These are phyloP conservation scores for Endotricha flammealis DNA, from an alignment of 2,888 invertebrate genomes.

Conservation along the genomic window DNA sequence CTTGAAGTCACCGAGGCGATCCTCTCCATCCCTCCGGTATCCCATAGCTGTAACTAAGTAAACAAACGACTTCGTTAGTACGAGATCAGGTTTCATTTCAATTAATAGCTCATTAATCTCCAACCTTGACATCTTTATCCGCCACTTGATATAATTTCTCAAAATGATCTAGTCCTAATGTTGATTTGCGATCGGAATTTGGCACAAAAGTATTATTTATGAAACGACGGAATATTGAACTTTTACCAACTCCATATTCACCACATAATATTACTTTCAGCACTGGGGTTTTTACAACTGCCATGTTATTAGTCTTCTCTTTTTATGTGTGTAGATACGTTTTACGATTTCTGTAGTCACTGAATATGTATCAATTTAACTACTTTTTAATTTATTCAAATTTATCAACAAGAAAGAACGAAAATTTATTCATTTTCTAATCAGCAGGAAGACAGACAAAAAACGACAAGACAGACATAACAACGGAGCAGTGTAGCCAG, in stretches of 20 bases:
- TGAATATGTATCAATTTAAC: too few relatives aligned
- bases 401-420: too few relatives aligned
- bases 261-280: constrained; percentile 96
- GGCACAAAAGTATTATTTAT: constrained; percentile 93
- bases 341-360: not conserved
- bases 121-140: constrained; percentile 88
- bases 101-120: constrained; percentile 11
- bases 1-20: constrained; percentile 96
- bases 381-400: too few relatives aligned
- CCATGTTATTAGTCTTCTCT: too few relatives aligned
- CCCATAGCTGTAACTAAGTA: constrained; percentile 93
- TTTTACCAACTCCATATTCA: constrained; percentile 97
- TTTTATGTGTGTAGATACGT: constrained; percentile 13
- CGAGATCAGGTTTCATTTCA: constrained; percentile 14
- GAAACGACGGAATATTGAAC: constrained; percentile 93
- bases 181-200: constrained; percentile 89
- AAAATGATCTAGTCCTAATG: constrained; percentile 94
- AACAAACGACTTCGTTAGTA: constrained; percentile 10
- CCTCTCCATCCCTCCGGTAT: constrained; percentile 97
- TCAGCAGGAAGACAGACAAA: too few relatives aligned
- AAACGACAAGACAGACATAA: too few relatives aligned
- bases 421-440: too few relatives aligned
- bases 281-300: constrained; percentile 88
- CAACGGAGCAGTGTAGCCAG: too few relatives aligned
- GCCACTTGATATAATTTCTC: constrained; percentile 87